Percentiles rank a stretch among this genome's conserved stretches.
Evolutionary conservation across 2,797 vertebrate species (phyloP).

Genomic region (Sarcoramphus papa): DNA sequence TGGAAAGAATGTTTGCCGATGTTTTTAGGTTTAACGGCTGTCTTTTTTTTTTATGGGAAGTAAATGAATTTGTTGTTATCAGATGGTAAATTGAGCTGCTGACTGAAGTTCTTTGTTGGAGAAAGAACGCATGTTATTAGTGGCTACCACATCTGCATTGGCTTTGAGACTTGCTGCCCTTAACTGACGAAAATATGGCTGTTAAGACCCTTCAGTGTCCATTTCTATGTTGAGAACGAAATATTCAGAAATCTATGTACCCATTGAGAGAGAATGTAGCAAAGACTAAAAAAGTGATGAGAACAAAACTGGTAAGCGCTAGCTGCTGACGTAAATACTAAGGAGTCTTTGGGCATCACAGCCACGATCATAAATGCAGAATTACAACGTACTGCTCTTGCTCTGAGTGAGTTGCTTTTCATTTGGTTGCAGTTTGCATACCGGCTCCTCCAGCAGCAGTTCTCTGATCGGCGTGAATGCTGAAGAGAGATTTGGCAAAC

Average conservation of each 20-base stretch:
- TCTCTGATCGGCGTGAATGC: neutral
- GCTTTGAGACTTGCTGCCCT: neutral
- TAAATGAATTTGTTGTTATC: neutral
- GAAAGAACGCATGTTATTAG: neutral
- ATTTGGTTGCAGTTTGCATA: neutral
- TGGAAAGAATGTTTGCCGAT: neutral
- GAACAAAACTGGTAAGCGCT: neutral
- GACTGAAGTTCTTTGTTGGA: neutral
- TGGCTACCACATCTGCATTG: neutral
- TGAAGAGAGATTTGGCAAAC: constrained; percentile 34
- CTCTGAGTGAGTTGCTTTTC: neutral
- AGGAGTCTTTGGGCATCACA: neutral
- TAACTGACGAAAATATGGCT: neutral
- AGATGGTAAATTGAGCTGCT: neutral
- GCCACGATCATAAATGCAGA: neutral
- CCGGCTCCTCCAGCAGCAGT: neutral
- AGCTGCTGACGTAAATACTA: neutral
- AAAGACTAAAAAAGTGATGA: neutral
- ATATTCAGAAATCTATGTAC: neutral
- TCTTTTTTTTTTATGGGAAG: neutral
- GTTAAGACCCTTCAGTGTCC: neutral
- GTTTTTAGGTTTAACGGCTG: neutral
- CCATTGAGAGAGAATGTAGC: neutral
- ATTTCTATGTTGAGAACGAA: neutral
- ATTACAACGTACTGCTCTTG: too few species aligned